These are phyloP conservation scores for Uria lomvia DNA, from an alignment of 2,113 vertebrate species.

Conservation along the genomic window DNA sequence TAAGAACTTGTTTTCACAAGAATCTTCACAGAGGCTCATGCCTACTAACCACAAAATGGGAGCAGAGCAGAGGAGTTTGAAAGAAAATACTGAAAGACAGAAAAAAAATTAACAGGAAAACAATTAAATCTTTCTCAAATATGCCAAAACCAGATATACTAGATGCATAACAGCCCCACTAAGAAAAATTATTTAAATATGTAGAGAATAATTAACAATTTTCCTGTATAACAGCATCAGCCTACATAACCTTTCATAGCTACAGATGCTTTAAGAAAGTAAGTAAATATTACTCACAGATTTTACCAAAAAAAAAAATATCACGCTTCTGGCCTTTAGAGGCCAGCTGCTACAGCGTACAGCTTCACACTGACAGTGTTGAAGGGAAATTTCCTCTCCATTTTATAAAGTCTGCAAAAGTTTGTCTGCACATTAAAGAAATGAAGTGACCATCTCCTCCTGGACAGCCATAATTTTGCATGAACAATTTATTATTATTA, in stretches of 20 bases:
- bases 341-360: not conserved
- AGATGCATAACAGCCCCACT: not conserved
- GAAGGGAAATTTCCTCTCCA: not conserved
- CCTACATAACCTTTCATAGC: not conserved
- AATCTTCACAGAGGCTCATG: not conserved
- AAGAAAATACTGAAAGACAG: not conserved
- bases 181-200: not conserved
- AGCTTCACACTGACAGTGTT: not conserved
- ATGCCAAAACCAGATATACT: not conserved
- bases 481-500: not conserved
- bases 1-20: not conserved
- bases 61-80: not conserved
- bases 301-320: not conserved
- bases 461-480: not conserved
- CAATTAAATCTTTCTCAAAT: not conserved
- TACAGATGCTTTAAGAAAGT: not conserved
- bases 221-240: not conserved
- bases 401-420: not conserved
- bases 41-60: not conserved
- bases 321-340: not conserved
- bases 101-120: not conserved
- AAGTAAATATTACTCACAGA: not conserved
- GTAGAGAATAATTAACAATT: not conserved
- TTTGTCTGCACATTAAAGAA: not conserved
- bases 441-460: not conserved